A percentile compares a stretch with the other conserved stretches of the same genome.
Conservation (phyloP, 2,797 vertebrate genomes). For the Falco peregrinus region DNA sequence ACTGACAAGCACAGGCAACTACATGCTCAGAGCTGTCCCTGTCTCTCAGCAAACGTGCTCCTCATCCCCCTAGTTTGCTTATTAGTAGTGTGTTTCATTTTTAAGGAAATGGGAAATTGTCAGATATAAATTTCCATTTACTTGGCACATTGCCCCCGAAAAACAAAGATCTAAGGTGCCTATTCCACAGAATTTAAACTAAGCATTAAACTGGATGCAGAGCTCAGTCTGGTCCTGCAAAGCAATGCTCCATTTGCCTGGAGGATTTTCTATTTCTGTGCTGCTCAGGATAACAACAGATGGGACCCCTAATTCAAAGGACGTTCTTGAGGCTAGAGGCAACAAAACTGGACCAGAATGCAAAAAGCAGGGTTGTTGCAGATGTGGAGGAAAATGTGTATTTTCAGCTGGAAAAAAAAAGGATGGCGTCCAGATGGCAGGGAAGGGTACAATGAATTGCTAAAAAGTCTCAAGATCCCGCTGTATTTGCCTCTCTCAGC, state of each 20-base stretch:
- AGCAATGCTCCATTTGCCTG: neutral
- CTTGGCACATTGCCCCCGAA: neutral
- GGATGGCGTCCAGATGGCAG: neutral
- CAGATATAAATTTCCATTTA: neutral
- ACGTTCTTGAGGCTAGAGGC: neutral
- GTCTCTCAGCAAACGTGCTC: neutral
- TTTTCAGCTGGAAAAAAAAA: neutral
- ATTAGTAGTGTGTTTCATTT: neutral
- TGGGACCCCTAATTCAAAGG: constrained; percentile 58
- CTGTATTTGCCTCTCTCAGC: neutral
- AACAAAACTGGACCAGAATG: constrained; percentile 17
- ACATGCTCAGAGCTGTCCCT: neutral
- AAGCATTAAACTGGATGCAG: constrained; percentile 19
- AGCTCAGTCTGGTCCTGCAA: constrained; percentile 11
- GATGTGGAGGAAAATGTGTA: neutral
- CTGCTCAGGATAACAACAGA: constrained; percentile 50
- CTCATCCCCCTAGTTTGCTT: neutral
- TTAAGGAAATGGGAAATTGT: neutral
- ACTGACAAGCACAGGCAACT: neutral
- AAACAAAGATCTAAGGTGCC: neutral
- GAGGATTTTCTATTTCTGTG: constrained; percentile 54
- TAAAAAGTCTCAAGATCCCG: neutral
- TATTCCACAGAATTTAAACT: constrained; percentile 22
- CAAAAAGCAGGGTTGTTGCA: neutral
- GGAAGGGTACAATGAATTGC: neutral